A percentile compares a stretch with the other conserved stretches of the same genome.
phyloP scores from a whole-genome alignment of 2,113 vertebrate species.

The Corvus hawaiiensis region DNA sequence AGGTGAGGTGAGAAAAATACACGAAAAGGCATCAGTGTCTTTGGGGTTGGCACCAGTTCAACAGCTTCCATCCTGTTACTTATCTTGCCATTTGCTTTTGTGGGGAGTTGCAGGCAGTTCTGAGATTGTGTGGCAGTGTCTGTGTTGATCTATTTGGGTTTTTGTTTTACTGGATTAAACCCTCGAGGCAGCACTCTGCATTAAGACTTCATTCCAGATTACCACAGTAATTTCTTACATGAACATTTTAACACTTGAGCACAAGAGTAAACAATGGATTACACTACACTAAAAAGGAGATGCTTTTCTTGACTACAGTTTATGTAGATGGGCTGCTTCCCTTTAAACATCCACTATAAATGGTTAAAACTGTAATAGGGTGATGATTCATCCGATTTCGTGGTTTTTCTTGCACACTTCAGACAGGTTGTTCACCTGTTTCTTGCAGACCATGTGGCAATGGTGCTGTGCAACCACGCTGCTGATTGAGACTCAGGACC shows the following conservation, averaged over 20 bases:
- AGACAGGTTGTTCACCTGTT: background rate
- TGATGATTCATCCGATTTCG: accelerated
- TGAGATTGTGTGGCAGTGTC: background rate
- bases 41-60: background rate
- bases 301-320: background rate
- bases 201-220: background rate
- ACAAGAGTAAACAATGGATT: background rate
- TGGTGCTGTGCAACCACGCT: accelerated
- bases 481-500: background rate
- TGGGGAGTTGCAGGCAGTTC: background rate
- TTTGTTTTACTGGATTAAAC: background rate
- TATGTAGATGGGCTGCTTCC: background rate
- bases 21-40: background rate
- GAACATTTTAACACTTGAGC: background rate
- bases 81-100: background rate
- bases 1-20: background rate
- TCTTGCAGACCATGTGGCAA: accelerated
- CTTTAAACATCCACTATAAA: background rate
- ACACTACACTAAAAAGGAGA: background rate
- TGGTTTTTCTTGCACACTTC: background rate
- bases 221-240: background rate
- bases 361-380: accelerated
- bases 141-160: background rate
- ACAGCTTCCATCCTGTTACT: background rate
- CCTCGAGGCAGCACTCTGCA: background rate